Evolutionary conservation across 2,113 vertebrate genomes (phyloP).

Genomic region (Entelurus aequoreus): DNA sequence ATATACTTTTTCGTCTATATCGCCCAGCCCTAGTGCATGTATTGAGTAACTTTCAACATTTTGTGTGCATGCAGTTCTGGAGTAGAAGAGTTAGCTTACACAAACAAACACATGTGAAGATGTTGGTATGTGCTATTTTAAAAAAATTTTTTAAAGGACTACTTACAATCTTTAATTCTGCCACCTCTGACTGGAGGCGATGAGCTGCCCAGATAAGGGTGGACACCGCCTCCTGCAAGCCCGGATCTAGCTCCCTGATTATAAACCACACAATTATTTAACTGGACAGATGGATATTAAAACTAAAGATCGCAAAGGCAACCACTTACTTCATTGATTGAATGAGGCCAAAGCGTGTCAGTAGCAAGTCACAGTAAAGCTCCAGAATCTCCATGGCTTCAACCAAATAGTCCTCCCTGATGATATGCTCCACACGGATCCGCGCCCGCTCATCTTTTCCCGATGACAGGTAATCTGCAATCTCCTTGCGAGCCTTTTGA

Average conservation of each 20-base stretch:
- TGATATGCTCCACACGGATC: conserved; percentile 97
- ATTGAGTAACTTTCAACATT: no score
- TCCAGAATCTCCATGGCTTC: conserved; percentile 99
- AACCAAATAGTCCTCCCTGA: conserved; percentile 96
- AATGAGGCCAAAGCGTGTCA: conserved; percentile 93
- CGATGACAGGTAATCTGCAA: conserved; percentile 92
- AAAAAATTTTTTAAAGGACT: background rate
- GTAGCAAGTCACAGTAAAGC: conserved; percentile 91
- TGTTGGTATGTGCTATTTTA: conserved; percentile 59
- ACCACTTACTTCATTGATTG: conserved; percentile 94
- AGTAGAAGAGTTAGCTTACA: no score
- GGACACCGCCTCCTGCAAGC: conserved; percentile 92
- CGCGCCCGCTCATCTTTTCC: conserved; percentile 95
- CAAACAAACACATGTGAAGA: background rate
- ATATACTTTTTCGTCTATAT: no score
- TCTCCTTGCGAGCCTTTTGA: conserved; percentile 96
- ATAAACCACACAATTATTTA: conserved; percentile 1
- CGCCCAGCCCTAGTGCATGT: no score
- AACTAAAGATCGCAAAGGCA: no score
- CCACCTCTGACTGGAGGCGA: conserved; percentile 88
- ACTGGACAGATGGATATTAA: no score
- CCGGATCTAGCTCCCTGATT: conserved; percentile 88
- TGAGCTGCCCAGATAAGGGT: conserved; percentile 96
- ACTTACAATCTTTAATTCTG: conserved; percentile 91
- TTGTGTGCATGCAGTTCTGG: no score